phyloP scores from a whole-genome alignment of 2,113 vertebrate genomes.

The Genyomyrus donnyi region DNA sequence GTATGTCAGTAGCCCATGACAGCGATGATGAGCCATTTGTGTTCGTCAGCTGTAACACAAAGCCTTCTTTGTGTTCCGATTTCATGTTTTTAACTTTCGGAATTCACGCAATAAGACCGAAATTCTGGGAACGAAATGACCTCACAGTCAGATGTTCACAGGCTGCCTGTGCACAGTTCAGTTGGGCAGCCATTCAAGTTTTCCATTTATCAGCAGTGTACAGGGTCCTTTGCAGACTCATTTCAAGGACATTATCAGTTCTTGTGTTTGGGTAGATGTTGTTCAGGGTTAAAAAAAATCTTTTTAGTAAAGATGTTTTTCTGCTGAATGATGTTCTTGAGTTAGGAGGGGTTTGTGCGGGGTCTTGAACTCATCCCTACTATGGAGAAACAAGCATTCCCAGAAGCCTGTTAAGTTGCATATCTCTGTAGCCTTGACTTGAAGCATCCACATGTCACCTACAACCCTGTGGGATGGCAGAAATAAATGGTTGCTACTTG shows the following conservation, averaged over 20 bases:
- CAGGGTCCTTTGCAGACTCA: background rate
- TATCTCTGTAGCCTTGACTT: background rate
- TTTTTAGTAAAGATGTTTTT: background rate
- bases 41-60: background rate
- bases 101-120: background rate
- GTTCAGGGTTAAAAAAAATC: background rate
- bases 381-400: background rate
- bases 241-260: slow-evolving; percentile 1
- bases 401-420: background rate
- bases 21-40: background rate
- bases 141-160: background rate
- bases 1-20: background rate
- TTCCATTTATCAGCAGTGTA: background rate
- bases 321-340: background rate
- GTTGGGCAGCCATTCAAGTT: background rate
- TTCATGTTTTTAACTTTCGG: background rate
- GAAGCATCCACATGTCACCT: background rate
- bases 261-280: background rate
- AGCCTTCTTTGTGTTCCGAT: background rate
- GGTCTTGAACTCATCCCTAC: background rate
- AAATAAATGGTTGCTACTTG: background rate
- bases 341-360: background rate
- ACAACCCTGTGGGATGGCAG: background rate
- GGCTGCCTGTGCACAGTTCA: background rate
- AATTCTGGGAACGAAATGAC: background rate